Conservation (phyloP, 2,888 invertebrate genomes). For the Caenorhabditis panamensis region DNA sequence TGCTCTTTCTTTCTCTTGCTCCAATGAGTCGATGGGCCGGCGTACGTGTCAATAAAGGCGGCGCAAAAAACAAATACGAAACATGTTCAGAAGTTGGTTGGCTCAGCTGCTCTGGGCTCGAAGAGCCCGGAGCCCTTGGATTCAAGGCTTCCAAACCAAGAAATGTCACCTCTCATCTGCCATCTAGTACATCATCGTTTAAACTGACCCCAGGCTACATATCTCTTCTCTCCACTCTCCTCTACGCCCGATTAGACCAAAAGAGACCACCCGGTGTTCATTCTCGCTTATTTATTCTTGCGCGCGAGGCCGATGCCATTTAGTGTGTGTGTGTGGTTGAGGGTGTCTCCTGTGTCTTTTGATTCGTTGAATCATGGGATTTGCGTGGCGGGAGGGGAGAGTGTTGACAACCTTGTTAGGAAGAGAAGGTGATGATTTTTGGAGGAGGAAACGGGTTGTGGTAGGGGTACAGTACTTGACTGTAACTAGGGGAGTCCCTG, state of each 20-base stretch:
- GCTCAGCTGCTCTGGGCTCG: slow-evolving; percentile 36
- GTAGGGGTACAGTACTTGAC: too few species aligned
- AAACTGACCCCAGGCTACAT: slow-evolving; percentile 18
- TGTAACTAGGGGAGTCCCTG: too few species aligned
- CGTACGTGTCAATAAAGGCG: slow-evolving; percentile 47
- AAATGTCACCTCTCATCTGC: background rate
- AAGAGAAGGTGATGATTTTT: too few species aligned
- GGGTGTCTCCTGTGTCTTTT: background rate
- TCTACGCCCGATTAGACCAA: slow-evolving; percentile 17
- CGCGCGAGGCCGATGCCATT: slow-evolving; percentile 40
- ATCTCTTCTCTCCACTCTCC: slow-evolving; percentile 40
- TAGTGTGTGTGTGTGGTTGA: slow-evolving; percentile 29
- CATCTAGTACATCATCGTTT: slow-evolving; percentile 34
- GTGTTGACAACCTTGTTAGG: too few species aligned
- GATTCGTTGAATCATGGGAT: too few species aligned
- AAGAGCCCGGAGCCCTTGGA: too few species aligned
- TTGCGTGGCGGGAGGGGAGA: too few species aligned
- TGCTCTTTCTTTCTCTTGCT: slow-evolving; percentile 3
- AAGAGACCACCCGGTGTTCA: slow-evolving; percentile 26
- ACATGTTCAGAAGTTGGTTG: slow-evolving; percentile 48
- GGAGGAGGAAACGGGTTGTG: too few species aligned
- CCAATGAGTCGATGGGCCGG: slow-evolving; percentile 3
- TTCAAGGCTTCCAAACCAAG: too few species aligned
- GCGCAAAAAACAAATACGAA: slow-evolving; percentile 52
- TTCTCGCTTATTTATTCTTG: slow-evolving; percentile 51